These are phyloP conservation scores for Oreochromis niloticus DNA, from an alignment of 2,113 vertebrate species.

Conservation along the genomic window DNA sequence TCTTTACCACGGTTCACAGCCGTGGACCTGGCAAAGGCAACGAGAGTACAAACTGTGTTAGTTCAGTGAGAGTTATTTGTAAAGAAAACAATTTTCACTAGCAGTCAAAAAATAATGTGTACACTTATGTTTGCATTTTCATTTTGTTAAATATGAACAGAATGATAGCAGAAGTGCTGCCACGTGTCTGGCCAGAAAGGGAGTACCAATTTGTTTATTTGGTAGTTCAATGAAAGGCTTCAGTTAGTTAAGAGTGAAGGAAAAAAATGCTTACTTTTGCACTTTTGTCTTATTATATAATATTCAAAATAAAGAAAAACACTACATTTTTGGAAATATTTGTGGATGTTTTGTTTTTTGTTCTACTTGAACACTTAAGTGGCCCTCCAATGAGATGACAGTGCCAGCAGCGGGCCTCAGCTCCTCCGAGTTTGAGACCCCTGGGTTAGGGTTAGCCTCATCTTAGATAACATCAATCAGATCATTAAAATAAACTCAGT, in stretches of 20 bases:
- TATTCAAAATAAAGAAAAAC: neutral
- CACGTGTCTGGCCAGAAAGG: neutral
- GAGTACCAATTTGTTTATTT: neutral
- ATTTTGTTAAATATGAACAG: neutral
- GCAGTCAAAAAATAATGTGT: neutral
- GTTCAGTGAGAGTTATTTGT: too few species aligned
- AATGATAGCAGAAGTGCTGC: neutral
- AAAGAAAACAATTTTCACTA: neutral
- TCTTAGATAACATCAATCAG: neutral
- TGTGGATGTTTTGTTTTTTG: neutral
- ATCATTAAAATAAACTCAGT: neutral
- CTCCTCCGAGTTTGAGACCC: too few species aligned
- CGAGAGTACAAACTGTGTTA: too few species aligned
- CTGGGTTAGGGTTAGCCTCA: neutral
- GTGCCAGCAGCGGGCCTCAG: neutral
- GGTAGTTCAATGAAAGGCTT: neutral
- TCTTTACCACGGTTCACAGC: too few species aligned
- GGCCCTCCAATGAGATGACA: neutral
- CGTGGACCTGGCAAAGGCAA: too few species aligned
- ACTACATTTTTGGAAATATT: neutral
- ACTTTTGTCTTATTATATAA: neutral
- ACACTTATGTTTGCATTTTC: neutral
- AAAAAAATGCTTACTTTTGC: neutral
- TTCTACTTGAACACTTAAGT: neutral
- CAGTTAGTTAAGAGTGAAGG: neutral